Evolutionary conservation across 1,140 invertebrate species (phyloP).

Genomic region (Meloidogyne exigua): DNA sequence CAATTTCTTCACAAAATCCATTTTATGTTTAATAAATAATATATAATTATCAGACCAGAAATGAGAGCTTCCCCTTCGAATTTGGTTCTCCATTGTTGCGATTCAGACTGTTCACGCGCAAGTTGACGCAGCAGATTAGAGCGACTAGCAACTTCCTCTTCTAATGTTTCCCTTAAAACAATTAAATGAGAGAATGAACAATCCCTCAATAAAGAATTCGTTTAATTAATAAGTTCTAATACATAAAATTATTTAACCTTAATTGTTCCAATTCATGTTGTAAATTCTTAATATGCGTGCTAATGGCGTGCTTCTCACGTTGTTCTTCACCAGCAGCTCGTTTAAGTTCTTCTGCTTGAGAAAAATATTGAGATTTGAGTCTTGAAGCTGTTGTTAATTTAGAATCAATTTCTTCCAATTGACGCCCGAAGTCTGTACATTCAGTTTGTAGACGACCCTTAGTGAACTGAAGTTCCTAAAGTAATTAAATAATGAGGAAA

Average conservation of each 20-base stretch:
- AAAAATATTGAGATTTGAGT: conserved; percentile 89
- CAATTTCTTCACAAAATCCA: conserved; percentile 66
- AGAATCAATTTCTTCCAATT: conserved; percentile 92
- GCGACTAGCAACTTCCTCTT: conserved; percentile 81
- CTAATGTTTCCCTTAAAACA: conserved; percentile 79
- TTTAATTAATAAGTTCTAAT: not conserved
- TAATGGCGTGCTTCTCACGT: conserved; percentile 68
- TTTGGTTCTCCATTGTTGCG: conserved; percentile 87
- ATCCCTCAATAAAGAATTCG: too few species aligned
- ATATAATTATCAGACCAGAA: conserved; percentile 67
- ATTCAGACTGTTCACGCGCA: conserved; percentile 91
- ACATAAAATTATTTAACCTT: conserved; percentile 69
- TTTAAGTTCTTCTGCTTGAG: conserved; percentile 94
- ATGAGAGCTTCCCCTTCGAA: conserved; percentile 82
- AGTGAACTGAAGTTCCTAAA: conserved; percentile 88
- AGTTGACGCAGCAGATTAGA: conserved; percentile 81
- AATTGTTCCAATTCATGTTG: conserved; percentile 95
- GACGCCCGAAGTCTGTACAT: conserved; percentile 86
- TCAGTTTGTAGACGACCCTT: conserved; percentile 96
- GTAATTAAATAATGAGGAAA: conserved; percentile 62
- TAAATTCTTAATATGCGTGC: conserved; percentile 73
- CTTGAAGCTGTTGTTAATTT: conserved; percentile 92
- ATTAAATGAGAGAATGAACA: not conserved
- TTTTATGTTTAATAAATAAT: not conserved
- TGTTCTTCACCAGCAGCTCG: conserved; percentile 88